A percentile compares a stretch with the other conserved stretches of the same genome.
These are phyloP conservation scores for Suncus etruscus DNA, from an alignment of 2,113 vertebrate species.

Conservation along the genomic window DNA sequence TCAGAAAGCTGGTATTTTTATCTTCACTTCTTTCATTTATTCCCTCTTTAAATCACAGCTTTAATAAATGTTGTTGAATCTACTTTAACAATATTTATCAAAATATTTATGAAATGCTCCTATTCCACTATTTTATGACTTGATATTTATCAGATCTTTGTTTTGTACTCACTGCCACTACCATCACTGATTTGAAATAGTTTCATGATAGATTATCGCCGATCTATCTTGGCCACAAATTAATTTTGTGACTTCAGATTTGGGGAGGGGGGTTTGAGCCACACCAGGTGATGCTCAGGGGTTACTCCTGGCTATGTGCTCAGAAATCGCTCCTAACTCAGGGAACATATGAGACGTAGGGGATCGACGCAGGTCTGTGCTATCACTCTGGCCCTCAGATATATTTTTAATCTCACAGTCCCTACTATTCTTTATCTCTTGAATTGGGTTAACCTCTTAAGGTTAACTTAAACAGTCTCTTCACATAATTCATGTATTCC, in stretches of 20 bases:
- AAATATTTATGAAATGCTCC: background rate
- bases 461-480: background rate
- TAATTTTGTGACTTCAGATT: background rate
- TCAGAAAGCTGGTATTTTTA: background rate
- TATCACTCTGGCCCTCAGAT: background rate
- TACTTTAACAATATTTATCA: background rate
- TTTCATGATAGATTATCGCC: background rate
- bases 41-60: background rate
- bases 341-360: no score
- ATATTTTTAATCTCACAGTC: background rate
- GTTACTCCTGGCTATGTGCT: no score
- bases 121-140: no score
- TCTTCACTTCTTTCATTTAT: background rate
- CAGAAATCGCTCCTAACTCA: no score
- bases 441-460: background rate
- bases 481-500: background rate
- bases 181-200: background rate
- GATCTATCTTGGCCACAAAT: background rate
- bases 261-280: no score
- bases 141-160: background rate
- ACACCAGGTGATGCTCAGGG: no score
- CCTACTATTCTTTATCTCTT: background rate
- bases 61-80: background rate
- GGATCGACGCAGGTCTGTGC: no score
- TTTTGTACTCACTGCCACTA: background rate